Evolutionary conservation across 2,888 invertebrate genomes (phyloP).

Genomic region (Caenorhabditis uteleia): DNA sequence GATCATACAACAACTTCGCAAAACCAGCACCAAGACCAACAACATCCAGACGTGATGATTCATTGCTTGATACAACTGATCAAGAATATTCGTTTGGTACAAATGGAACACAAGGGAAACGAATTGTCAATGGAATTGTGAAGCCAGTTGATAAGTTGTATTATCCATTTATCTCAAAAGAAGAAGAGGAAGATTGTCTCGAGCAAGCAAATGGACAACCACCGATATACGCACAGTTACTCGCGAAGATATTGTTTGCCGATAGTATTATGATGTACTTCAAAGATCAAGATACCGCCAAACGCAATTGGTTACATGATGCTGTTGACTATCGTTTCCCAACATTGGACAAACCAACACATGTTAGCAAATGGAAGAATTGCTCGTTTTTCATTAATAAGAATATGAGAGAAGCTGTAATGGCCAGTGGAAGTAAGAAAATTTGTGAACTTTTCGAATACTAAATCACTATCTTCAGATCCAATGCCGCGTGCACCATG

Average conservation of each 20-base stretch:
- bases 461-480: not conserved
- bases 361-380: conserved; percentile 55
- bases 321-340: conserved; percentile 59
- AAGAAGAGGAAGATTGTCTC: conserved; percentile 46
- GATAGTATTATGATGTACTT: conserved; percentile 53
- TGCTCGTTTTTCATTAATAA: conserved; percentile 57
- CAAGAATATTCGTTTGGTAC: conserved; percentile 26
- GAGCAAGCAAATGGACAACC: conserved; percentile 32
- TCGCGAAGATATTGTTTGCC: conserved; percentile 47
- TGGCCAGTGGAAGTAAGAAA: conserved; percentile 13
- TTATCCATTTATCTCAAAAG: conserved; percentile 46
- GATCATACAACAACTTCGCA: not conserved
- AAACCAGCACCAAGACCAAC: not conserved
- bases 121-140: conserved; percentile 37
- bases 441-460: not conserved
- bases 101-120: conserved; percentile 6
- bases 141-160: conserved; percentile 25
- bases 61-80: conserved; percentile 11
- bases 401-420: conserved; percentile 44
- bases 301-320: conserved; percentile 56
- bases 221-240: conserved; percentile 50
- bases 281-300: conserved; percentile 54
- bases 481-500: conserved; percentile 28
- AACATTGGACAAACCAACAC: conserved; percentile 46
- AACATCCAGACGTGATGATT: not conserved